Evolutionary conservation across 2,113 vertebrate genomes (phyloP).

Genomic region (Corythaixoides concolor): DNA sequence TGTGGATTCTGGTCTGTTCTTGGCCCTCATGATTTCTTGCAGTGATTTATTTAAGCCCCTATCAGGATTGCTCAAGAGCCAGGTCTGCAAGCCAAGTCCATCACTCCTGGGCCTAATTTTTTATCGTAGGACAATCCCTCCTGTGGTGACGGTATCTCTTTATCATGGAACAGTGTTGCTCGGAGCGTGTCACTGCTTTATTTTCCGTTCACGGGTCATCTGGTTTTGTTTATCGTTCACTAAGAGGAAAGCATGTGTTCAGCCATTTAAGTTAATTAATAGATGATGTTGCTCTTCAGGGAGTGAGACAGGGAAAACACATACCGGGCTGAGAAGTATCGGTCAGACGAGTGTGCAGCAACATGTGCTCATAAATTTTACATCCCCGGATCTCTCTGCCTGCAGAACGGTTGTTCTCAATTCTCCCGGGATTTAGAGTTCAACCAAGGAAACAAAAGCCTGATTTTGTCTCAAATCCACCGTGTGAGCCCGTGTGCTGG

Average conservation of each 20-base stretch:
- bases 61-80: neutral
- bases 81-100: neutral
- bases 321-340: neutral
- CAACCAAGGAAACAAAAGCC: neutral
- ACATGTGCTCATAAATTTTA: neutral
- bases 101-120: neutral
- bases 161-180: neutral
- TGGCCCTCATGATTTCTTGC: neutral
- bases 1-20: neutral
- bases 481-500: fast-evolving
- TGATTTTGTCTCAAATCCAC: neutral
- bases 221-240: neutral
- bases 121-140: neutral
- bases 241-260: neutral
- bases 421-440: neutral
- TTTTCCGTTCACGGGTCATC: neutral
- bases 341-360: neutral
- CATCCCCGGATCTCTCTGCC: neutral
- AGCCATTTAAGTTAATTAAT: neutral
- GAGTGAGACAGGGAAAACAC: neutral
- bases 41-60: neutral
- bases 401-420: neutral
- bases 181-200: neutral
- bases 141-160: neutral
- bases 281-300: neutral